Base-by-base conservation (phyloP, 2,888 invertebrate genomes). In the Argyresthia albistria region DNA sequence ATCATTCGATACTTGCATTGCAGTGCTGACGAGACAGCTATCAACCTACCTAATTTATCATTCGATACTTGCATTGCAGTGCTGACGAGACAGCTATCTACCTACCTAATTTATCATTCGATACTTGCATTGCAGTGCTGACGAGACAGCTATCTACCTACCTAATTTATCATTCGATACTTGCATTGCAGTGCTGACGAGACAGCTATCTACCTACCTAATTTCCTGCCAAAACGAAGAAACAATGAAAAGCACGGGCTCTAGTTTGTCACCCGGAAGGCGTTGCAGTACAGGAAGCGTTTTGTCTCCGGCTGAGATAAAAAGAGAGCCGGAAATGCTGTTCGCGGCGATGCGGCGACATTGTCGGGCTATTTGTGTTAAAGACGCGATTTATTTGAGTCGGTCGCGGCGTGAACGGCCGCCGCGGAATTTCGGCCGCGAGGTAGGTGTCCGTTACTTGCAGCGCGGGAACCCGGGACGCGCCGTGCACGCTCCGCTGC, bases 321-420 rank as follows among this genome's bases (percentile, higher is more conserved):
- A 80, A 76, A 79, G 76, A 80, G 73, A 75, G 82, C 73, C 82
- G 84, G 82, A 84, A 81, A 79, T 74, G 76, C 73, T 71, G 80
- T 76, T 76, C 80, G 80, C 81, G 78, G 80, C 81, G 78, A 78
- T 81, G 80, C 72, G 75, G 70, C 75, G 79, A 83, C 83, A 83
- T 79, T 83, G 80, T 76, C 70, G 76, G 74, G 80, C 83, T 84
- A 82, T 86, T 84, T 84, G 80, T 76, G 84, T 83, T 80, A 81
- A 80, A 84, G 75, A 78, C 76, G 78, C 82, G 80, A 81, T 82
- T 84, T 84, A 86, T 86, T 86, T 86, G 81, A 86, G 84, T 82
- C 82, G 73, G 77, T 76, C 72, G 81, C 66, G 73, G 73, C 83
- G 84, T 86, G 86, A 86, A 86, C 65, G 86, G 77, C 82, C 84